Conservation (phyloP, 2,888 invertebrate species). For the Lottia gigantea region DNA sequence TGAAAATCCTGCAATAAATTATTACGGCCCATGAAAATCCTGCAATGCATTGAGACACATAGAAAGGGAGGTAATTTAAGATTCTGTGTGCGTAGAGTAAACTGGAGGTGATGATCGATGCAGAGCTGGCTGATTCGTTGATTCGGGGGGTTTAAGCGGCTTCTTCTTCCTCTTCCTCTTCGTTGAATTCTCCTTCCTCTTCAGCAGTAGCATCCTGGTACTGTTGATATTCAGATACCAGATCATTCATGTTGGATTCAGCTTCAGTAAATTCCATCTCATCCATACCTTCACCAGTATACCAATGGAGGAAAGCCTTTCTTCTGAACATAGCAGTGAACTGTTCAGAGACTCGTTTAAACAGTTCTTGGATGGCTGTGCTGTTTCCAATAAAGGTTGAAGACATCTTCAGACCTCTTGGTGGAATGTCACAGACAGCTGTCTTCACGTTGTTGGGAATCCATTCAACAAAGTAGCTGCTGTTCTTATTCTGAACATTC, state of each 20-base stretch:
- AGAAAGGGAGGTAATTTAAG: too few species aligned
- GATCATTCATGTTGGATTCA: conserved; percentile 90
- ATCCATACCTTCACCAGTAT: conserved; percentile 97
- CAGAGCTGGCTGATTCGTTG: background rate
- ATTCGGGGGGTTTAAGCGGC: background rate
- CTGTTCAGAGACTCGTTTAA: conserved; percentile 52
- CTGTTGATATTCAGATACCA: conserved; percentile 68
- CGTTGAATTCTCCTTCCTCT: conserved; percentile 44
- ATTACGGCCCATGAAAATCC: too few species aligned
- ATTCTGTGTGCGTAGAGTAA: too few species aligned
- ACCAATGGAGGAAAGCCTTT: conserved; percentile 97
- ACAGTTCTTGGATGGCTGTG: conserved; percentile 59
- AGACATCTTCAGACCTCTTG: conserved; percentile 87
- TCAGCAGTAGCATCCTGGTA: conserved; percentile 65
- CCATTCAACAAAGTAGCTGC: conserved; percentile 86
- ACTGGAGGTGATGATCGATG: background rate
- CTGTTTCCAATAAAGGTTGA: conserved; percentile 84
- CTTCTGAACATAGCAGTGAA: conserved; percentile 91
- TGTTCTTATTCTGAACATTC: conserved; percentile 94
- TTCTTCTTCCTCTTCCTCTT: conserved; percentile 21
- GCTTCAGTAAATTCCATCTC: conserved; percentile 97
- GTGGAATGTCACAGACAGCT: conserved; percentile 92
- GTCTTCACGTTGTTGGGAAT: conserved; percentile 92
- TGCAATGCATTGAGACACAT: too few species aligned
- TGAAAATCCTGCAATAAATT: too few species aligned